Evolutionary conservation across 2,888 invertebrate species (phyloP), one percentile per base, ranked within the genome.

Genomic region (Cetonia aurata): DNA sequence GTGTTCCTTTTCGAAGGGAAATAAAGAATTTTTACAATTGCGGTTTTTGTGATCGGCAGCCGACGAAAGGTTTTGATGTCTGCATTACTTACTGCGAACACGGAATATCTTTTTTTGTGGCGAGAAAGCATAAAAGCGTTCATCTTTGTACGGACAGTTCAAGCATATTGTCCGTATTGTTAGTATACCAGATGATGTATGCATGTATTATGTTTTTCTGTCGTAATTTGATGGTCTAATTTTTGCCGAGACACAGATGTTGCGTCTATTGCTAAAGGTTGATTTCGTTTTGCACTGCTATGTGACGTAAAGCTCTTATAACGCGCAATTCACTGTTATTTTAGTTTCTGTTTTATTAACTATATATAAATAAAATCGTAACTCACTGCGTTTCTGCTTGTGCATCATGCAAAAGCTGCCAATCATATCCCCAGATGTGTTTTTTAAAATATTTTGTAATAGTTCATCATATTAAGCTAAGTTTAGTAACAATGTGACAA

Each of bases 11-110:
- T 67, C 44, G 62, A 67, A 55, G 52, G 56, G 72, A 71, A 76
- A 66, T 66, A 70, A 67, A 70, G 70, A 70, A 73, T 74, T 73
- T 76, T 76, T 76, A 78, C 78, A 79, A 77, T 80, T 80, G 80
- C 75, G 80, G 80, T 79, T 80, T 76, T 56, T 65, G 37, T 46
- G 13, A 56, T 56, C 37, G 37, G 37, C 41, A 41, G 53, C 46
- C 55, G 48, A 37, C 56, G 70, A 53, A 53, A 55, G 44, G 31
- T 70, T 25, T 70, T 70, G 65, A 70, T 70, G 70, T 70, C 70
- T 70, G 50, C 57, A 59, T 69, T 67, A 67, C 59, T 52, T 12
- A 31, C 55, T 55, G 25, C 55, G 50, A 56, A 62, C 25, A 19
- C 31, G 48, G 62, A 48, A 62, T 50, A 33, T 62, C 48, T 48